Conservation (phyloP, 2,113 vertebrate species). For the Rhinogobius similis region DNA sequence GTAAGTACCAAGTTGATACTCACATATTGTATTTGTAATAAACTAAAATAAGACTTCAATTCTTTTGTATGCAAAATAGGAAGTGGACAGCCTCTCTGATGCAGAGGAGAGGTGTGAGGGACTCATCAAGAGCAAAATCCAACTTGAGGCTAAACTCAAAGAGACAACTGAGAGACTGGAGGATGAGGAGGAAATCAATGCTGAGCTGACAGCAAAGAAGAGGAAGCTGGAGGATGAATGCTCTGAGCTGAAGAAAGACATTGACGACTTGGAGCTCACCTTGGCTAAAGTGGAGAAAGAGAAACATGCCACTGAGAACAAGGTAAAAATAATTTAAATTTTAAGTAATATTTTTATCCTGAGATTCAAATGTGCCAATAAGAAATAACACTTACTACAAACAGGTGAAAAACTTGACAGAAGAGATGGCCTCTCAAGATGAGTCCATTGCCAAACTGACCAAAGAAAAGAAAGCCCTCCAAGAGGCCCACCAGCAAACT, state of each 20-base stretch:
- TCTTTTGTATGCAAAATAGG: slow-evolving; percentile 26
- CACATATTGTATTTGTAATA: not conserved
- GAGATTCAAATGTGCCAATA: not conserved
- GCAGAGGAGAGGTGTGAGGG: slow-evolving; percentile 68
- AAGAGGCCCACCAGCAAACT: slow-evolving; percentile 41
- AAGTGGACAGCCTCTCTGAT: slow-evolving; percentile 59
- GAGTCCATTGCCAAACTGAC: slow-evolving; percentile 81
- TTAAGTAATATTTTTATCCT: not conserved
- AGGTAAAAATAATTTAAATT: not conserved
- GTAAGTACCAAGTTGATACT: not conserved
- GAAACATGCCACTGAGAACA: slow-evolving; percentile 10
- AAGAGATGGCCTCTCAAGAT: slow-evolving; percentile 78
- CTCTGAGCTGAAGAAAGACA: not conserved
- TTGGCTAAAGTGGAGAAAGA: slow-evolving; percentile 12
- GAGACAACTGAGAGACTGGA: slow-evolving; percentile 84
- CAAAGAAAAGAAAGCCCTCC: slow-evolving; percentile 87
- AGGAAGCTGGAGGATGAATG: slow-evolving; percentile 73
- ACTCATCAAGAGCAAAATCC: slow-evolving; percentile 69
- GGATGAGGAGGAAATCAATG: slow-evolving; percentile 80
- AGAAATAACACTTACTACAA: not conserved
- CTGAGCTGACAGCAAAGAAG: slow-evolving; percentile 82
- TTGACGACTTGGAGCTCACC: slow-evolving; percentile 8
- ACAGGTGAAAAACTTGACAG: slow-evolving; percentile 72
- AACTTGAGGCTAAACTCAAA: slow-evolving; percentile 67
- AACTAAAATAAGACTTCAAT: not conserved